Base-by-base conservation (phyloP, 2,888 invertebrate genomes). In the Microplitis deprimator region DNA sequence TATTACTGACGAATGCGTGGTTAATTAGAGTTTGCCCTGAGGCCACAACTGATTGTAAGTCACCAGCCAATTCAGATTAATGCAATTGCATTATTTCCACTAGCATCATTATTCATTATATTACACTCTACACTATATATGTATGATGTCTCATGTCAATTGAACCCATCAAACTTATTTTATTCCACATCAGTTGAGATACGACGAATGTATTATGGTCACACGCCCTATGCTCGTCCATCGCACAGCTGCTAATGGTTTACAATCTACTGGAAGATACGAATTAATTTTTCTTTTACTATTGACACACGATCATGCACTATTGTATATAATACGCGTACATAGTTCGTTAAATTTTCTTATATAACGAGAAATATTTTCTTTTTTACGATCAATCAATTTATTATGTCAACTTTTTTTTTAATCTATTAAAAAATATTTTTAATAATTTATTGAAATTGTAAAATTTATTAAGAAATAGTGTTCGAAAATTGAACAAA, bases 41-140 rank as follows among this genome's bases (percentile, higher is more conserved):
- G 82, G 80, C 77, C 79, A 77, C 77, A 29, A 62, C 72, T 65
- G 60, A 76, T 77, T 80, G 79, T 77, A 78, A 77, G 74, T 80
- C 80, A 82, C 80, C 79, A 50, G 50, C 13, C 50, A 50, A 50
- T 50, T 50, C 50, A 50, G 50, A 50, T 50, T 50, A 13, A 50
- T 50, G 50, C 84, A 83, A 85, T 85, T 82, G 82, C 81, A 84
- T 86, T 86, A 85, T 70, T 84, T 86, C 83, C 83, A 81, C 71
- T 74, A 70, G 79, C 65, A 62, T 67, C 67, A 73, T 76, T 69
- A 59, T 29, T 69, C 62, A 72, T 76, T 75, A 76, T 70, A 73
- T 41, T 50, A 50, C 50, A 13, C 50, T 4, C 50, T 13, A 8
- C 50, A 50, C 13, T 50, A 50, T 50, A 50, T 50, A 29, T 50